These are phyloP conservation scores for Rhinichthys osculus DNA, from an alignment of 2,797 vertebrate genomes.

Conservation along the genomic window DNA sequence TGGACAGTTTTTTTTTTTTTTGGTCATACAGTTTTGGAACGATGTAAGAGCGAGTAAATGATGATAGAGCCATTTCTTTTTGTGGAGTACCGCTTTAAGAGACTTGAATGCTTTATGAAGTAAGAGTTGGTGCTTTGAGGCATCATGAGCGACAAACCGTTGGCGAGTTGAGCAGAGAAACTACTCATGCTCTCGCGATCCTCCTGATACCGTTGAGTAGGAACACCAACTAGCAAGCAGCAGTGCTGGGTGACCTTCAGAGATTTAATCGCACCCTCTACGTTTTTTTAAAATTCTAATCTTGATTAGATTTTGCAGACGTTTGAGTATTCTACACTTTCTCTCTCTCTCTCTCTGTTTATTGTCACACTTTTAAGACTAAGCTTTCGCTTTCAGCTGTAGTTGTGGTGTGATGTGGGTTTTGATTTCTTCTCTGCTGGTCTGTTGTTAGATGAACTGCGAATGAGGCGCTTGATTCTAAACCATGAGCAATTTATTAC, in stretches of 20 bases:
- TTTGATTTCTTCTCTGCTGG: constrained; percentile 32
- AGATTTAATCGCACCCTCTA: background rate
- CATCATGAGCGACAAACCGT: background rate
- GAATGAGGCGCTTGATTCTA: background rate
- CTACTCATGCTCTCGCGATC: background rate
- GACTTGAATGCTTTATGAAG: background rate
- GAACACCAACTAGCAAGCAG: background rate
- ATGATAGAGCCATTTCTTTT: background rate
- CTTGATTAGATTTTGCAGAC: background rate
- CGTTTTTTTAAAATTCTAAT: background rate
- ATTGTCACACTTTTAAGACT: constrained; percentile 28
- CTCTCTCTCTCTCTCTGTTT: constrained; percentile 29
- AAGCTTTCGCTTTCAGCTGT: constrained; percentile 29
- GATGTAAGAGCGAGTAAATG: background rate
- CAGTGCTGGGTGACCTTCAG: background rate
- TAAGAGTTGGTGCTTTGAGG: background rate
- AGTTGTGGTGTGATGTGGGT: constrained; percentile 33
- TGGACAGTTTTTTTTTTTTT: no score
- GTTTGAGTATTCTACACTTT: constrained; percentile 4
- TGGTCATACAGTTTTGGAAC: no score
- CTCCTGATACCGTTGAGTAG: background rate
- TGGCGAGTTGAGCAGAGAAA: background rate
- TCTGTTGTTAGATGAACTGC: constrained; percentile 18
- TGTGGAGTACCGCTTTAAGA: background rate
- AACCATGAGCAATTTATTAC: constrained; percentile 24